phyloP scores from a whole-genome alignment of 2,797 vertebrate species.

The Novumbra hubbsi region DNA sequence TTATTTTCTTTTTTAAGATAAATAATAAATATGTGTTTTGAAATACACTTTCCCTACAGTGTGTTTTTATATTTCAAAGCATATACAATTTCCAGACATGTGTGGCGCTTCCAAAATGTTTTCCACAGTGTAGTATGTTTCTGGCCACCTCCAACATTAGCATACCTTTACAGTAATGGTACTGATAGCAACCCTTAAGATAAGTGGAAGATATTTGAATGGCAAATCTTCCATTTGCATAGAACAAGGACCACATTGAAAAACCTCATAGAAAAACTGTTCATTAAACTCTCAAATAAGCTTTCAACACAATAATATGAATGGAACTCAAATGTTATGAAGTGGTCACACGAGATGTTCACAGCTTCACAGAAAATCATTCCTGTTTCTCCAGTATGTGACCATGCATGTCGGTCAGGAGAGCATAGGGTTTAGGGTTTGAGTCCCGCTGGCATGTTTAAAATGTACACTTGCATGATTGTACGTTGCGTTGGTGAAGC shows the following conservation, averaged over 20 bases:
- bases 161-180: not conserved
- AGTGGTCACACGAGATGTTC: no score
- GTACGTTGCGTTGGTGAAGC: not conserved
- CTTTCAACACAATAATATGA: not conserved
- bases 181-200: not conserved
- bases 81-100: not conserved
- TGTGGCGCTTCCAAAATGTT: not conserved
- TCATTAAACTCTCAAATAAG: not conserved
- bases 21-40: conserved; percentile 70
- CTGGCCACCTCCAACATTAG: not conserved
- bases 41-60: conserved; percentile 31
- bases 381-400: no score
- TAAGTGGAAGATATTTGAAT: conserved; percentile 15
- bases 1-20: conserved; percentile 77
- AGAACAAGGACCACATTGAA: not conserved
- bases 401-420: no score
- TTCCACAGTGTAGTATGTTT: not conserved
- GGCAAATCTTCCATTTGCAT: conserved; percentile 22
- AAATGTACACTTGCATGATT: no score
- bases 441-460: no score
- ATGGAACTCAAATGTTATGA: no score
- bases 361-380: no score
- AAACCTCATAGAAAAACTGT: not conserved
- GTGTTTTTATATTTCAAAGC: conserved; percentile 5
- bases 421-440: no score